Conservation (phyloP, 2,888 invertebrate species). For the Tetranychus truncatus region DNA sequence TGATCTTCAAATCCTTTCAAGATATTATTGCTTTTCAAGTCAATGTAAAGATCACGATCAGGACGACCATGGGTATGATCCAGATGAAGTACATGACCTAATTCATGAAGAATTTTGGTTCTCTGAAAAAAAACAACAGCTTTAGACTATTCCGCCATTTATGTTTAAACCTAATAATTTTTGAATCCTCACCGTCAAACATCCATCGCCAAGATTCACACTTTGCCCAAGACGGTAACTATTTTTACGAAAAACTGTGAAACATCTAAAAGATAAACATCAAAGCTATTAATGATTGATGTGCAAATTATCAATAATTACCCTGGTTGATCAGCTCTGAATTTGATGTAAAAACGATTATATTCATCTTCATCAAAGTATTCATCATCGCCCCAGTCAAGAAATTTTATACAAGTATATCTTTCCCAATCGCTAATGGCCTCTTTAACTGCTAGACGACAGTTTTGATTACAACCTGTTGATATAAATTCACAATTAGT, state of each 20-base stretch:
- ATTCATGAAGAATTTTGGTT: conserved; percentile 3
- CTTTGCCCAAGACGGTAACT: conserved; percentile 2
- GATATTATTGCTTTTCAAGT: conserved; percentile 3
- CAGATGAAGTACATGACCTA: conserved; percentile 3
- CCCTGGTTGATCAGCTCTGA: conserved; percentile 9
- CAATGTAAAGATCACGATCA: conserved; percentile 5
- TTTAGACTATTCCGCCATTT: not conserved
- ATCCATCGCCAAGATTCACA: conserved; percentile 2
- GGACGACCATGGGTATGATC: not conserved
- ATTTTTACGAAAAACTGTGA: not conserved
- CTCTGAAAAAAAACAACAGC: not conserved
- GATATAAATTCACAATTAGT: not conserved
- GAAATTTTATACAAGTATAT: not conserved
- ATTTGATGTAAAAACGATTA: not conserved
- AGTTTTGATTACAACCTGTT: not conserved
- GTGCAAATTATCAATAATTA: not conserved
- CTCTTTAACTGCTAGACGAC: not conserved
- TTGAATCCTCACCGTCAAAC: conserved; percentile 4
- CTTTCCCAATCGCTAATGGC: conserved; percentile 10
- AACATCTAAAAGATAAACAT: not conserved
- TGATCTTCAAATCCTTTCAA: not conserved
- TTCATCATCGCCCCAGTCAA: not conserved
- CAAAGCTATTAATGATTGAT: not conserved
- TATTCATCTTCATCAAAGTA: not conserved
- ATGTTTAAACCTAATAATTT: not conserved